Evolutionary conservation across 2,113 vertebrate genomes (phyloP), one percentile per base, ranked within the genome.

Genomic region (Miniopterus natalensis): DNA sequence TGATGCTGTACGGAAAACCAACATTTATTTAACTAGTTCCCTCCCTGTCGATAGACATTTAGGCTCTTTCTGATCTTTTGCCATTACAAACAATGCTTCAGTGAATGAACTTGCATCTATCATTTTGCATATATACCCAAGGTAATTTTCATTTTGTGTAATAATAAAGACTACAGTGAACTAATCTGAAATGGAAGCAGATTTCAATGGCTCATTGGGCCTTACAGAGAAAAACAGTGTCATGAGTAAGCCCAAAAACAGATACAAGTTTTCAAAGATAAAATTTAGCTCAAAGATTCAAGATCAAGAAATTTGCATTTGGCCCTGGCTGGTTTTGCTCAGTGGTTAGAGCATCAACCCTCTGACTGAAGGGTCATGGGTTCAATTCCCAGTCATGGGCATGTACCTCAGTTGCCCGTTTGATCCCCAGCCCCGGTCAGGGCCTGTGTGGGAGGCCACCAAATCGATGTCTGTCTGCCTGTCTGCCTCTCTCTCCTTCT

Each of bases 211-310:
- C 10, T 51, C 17, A 78, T 9, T 78, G 27, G 45, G 51, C 59
- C 51, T 42, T 78, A 77, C 51, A 86, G 40, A 96, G 83, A 79
- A 23, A 92, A 95, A 68, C 0, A 18, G 5, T 49, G 51, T 91
- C 88, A 73, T 31, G 53, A 83, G 13, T 61, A 49, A 89, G 15
- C 10, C 13, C 47, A 89, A 92, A 86, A 79, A 20, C 36, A 59
- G 8, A 21, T 2, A 31, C 8, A 89, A 80, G 27, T 61, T 83
- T 78, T 79, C 71, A 94, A 84, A 95, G 87, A 75, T 47, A 90
- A 93, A 49, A 65, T 84, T 42, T 86, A 61, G 68, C 86, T 88
- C 21, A 70, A 90, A 79, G 51, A 96, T 83, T 87, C 40, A 94
- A 45, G 47, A 88, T 80, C 45, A 85, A 80, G 45, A 31, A 63